Evolutionary conservation across 2,888 invertebrate genomes (phyloP), one percentile per base, ranked within the genome.

Genomic region (Netelia virgata): DNA sequence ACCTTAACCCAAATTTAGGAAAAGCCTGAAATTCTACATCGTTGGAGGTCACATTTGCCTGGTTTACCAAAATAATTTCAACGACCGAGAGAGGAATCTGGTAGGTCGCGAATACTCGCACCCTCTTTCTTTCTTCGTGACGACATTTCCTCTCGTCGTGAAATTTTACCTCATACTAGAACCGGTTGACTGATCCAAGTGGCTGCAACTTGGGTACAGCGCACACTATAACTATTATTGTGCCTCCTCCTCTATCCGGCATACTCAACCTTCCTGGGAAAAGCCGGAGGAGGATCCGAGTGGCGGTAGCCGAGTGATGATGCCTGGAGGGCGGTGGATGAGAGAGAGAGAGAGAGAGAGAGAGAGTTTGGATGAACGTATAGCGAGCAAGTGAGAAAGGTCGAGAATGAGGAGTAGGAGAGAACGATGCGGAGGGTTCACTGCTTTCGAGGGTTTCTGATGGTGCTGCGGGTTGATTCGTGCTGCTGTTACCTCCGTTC

Each of bases 401-500:
- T n/a, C 41, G 50, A 76, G 73, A 20, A 77, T 18, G 70, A 47
- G 61, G 57, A 41, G 84, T 74, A 80, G 76, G 75, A 75, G 68
- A 74, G 78, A 57, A 66, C 81, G 66, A 80, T 73, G 81, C 77
- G 78, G 73, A 70, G 82, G 84, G 84, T 81, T 81, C 14, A 50
- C 76, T 43, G 83, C 47, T 79, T 70, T 76, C 76, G 47, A 82
- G 76, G 81, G 84, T 77, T 55, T 53, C 63, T 74, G 63, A 64
- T 55, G 55, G 20, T 47, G 82, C 84, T 77, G 82, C 77, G 64
- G 82, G 74, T 82, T 82, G 81, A 84, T 84, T 84, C 81, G 81
- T 70, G 73, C 78, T 78, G 82, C 84, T 84, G 82, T 84, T 84
- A 84, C 82, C 84, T 70, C 74, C 77, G 77, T 73, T 77, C 63